Percentiles rank a stretch among this genome's conserved stretches.
These are phyloP conservation scores for Melanotaenia nigrans DNA, from an alignment of 2,797 vertebrate species.

Conservation along the genomic window DNA sequence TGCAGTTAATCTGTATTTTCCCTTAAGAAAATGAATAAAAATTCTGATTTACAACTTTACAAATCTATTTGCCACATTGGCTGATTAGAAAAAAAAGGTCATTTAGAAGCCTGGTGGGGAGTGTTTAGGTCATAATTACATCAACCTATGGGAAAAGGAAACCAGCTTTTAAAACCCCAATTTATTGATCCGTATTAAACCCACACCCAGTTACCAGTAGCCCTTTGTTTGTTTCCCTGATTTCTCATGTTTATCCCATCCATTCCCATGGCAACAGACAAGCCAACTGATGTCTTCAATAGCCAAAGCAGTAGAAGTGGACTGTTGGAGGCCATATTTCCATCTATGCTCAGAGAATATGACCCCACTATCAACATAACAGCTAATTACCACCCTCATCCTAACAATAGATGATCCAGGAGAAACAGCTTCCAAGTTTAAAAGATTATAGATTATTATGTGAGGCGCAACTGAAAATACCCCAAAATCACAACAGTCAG, in stretches of 20 bases:
- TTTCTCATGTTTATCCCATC: constrained; percentile 19
- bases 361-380: background rate
- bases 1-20: too few species aligned
- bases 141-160: too few species aligned
- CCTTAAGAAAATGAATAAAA: too few species aligned
- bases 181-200: too few species aligned
- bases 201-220: too few species aligned
- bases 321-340: constrained; percentile 30
- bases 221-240: background rate
- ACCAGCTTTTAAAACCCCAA: too few species aligned
- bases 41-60: too few species aligned
- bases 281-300: constrained; percentile 41
- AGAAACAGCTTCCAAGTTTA: background rate
- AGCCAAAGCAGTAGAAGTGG: constrained; percentile 48
- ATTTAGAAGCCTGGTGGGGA: too few species aligned
- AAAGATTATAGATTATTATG: constrained; percentile 1
- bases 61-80: too few species aligned
- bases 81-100: too few species aligned
- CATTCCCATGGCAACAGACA: constrained; percentile 2
- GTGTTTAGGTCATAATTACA: too few species aligned
- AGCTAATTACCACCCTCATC: constrained; percentile 11
- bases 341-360: background rate
- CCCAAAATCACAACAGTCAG: constrained; percentile 31
- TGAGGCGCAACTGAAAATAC: background rate
- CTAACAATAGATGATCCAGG: background rate